Evolutionary conservation across 2,797 vertebrate genomes (phyloP).

Genomic region (Lophotriccus pileatus): DNA sequence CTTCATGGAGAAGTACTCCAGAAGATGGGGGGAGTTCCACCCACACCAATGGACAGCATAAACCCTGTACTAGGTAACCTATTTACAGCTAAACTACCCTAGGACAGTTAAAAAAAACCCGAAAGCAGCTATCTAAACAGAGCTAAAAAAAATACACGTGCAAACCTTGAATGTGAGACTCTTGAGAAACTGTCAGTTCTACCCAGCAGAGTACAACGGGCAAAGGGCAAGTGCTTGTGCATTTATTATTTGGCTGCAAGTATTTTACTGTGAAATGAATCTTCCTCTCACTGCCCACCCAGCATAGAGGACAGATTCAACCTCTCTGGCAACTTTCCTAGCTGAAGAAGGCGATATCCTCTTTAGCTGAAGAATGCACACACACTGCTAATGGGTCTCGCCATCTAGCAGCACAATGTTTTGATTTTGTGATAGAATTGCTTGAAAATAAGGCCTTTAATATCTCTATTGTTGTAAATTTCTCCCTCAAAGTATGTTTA

Average conservation of each 20-base stretch:
- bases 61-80: not conserved
- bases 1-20: not conserved
- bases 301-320: conserved; percentile 5
- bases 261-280: not conserved
- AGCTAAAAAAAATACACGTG: not conserved
- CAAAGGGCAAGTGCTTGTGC: not conserved
- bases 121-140: not conserved
- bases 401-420: not conserved
- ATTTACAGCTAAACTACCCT: not conserved
- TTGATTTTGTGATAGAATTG: conserved; percentile 46
- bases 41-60: not conserved
- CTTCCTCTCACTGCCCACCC: not conserved
- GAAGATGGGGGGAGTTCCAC: not conserved
- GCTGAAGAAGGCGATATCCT: not conserved
- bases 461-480: conserved; percentile 39
- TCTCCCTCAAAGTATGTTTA: conserved; percentile 45
- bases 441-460: conserved; percentile 41
- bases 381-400: not conserved
- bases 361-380: not conserved
- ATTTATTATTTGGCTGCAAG: not conserved
- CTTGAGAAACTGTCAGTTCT: not conserved
- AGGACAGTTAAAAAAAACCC: not conserved
- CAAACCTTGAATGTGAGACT: not conserved
- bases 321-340: not conserved
- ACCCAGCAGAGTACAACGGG: not conserved